Percentiles rank a stretch among this genome's conserved stretches.
phyloP scores from a whole-genome alignment of 2,113 vertebrate genomes.

The Ammodytes dubius region DNA sequence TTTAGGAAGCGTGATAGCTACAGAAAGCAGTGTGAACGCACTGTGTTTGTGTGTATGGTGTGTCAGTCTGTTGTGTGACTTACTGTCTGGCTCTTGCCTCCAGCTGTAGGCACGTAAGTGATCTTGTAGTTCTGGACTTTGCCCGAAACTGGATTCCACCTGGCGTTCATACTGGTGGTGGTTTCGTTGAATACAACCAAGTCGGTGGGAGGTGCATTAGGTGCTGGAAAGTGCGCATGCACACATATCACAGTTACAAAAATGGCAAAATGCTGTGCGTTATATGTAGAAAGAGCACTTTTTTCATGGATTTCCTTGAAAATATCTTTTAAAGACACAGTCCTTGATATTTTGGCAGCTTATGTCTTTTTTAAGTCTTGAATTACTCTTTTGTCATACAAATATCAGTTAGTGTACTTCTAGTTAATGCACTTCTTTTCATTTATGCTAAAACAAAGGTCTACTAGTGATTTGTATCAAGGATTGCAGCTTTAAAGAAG shows the following conservation, averaged over 20 bases:
- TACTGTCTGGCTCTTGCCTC: conserved; percentile 89
- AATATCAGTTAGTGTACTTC: background rate
- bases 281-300: background rate
- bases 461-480: conserved; percentile 32
- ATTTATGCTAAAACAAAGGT: background rate
- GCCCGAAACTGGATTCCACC: conserved; percentile 94
- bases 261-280: background rate
- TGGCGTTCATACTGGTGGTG: conserved; percentile 91
- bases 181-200: conserved; percentile 96
- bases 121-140: conserved; percentile 93
- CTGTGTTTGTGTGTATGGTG: background rate
- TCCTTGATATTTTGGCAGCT: conserved; percentile 63
- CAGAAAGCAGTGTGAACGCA: background rate
- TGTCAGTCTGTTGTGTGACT: conserved; percentile 48
- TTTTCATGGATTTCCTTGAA: background rate
- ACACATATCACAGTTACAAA: conserved; percentile 34
- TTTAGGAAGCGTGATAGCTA: background rate
- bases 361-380: background rate
- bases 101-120: conserved; percentile 89
- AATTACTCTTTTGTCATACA: background rate
- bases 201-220: conserved; percentile 90
- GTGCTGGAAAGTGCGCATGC: conserved; percentile 79
- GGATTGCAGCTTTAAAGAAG: conserved; percentile 79
- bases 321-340: conserved; percentile 72
- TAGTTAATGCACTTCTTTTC: background rate